phyloP scores from a whole-genome alignment of 2,888 invertebrate species.

The Brenthis hecate region DNA sequence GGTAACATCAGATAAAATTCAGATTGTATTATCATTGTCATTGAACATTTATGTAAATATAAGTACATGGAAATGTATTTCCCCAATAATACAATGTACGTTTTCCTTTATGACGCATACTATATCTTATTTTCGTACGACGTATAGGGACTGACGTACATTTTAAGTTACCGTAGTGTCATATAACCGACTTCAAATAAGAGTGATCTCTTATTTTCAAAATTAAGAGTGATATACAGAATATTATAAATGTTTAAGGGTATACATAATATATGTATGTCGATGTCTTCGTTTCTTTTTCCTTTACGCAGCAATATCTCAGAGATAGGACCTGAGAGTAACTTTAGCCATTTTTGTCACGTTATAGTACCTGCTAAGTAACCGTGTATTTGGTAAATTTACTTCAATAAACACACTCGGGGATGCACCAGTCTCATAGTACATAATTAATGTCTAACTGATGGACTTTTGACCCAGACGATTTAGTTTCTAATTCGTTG shows the following conservation, averaged over 20 bases:
- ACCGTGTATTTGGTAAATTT: no score
- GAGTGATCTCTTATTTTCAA: neutral
- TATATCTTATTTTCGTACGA: constrained; percentile 7
- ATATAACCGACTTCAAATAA: neutral
- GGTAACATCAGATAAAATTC: no score
- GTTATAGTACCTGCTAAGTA: no score
- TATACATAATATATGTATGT: no score
- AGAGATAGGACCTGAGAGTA: no score
- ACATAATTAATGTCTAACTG: neutral
- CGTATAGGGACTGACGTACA: constrained; percentile 7
- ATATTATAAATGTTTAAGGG: no score
- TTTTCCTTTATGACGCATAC: constrained; percentile 15
- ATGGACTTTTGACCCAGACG: constrained; percentile 12
- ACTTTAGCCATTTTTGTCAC: no score
- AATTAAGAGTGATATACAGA: no score
- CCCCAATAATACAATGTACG: constrained; percentile 18
- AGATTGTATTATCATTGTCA: no score
- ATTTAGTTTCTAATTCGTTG: constrained; percentile 16
- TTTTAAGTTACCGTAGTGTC: neutral
- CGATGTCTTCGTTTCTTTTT: no score
- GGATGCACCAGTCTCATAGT: neutral
- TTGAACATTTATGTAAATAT: neutral
- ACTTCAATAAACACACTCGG: no score
- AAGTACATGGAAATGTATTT: constrained; percentile 22
- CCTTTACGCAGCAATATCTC: no score